Base-by-base conservation (phyloP, 2,797 vertebrate genomes). In the Smutsia gigantea region DNA sequence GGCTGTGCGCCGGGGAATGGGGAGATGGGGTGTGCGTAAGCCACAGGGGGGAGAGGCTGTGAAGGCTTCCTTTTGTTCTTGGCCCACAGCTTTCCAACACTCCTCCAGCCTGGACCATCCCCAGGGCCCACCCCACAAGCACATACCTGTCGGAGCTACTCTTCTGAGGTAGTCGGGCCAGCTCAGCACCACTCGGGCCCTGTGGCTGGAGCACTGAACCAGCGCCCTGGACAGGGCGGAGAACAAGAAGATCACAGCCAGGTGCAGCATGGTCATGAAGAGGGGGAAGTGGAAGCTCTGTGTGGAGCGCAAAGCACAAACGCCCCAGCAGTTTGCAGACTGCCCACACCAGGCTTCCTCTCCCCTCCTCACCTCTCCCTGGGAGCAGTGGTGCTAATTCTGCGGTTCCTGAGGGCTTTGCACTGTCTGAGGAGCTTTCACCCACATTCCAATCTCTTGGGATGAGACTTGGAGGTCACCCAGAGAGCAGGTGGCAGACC, bases 261-360 rank as follows among this genome's bases (percentile, higher is more conserved):
- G 98, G 97, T 99, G 99, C 74, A 99, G 99, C 96, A 99, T 98
- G 0, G 99, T 99, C 99, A 99, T 99, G 97, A 99, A 99, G 87
- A 99, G 99, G 31, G 99, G 99, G 90, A 99, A 99, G 93, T 99
- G 99, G 98, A 99, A 99, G 91, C 97, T 99, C 99, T 99, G 97
- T n/a, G 39, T 46, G 87, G 90, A 25, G 79, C 57, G 97, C 97
- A 93, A 91, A 87, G 91, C 87, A 82, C 39, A 93, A 78, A 61
- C 4, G 2, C 27, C 31, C 15, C 7, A 0, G 42, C 10, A 0
- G 46, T 2, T 81, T 5, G 9, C 10, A 1, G 17, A 19, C 6
- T 0, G 42, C 25, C 31, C 7, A 4, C 4, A 7, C 64, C 83
- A 0, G 15, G 19, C 3, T 4, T 55, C 64, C 25, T 2, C 9